Evolutionary conservation across 2,113 vertebrate species (phyloP).

Genomic region (Stictonetta naevosa): DNA sequence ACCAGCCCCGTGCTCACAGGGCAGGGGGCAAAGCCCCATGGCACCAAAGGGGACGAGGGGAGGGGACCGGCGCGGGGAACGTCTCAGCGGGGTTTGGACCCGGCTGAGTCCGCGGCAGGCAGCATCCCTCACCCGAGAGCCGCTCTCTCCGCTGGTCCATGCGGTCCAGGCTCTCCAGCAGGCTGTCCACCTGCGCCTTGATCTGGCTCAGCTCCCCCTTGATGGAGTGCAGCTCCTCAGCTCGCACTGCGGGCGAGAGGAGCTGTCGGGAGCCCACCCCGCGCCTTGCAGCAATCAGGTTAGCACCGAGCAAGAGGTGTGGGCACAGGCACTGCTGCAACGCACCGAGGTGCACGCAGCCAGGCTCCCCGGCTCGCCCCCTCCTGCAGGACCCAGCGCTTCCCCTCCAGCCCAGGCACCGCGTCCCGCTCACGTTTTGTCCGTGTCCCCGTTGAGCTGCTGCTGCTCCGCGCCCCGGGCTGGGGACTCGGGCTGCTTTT

Average conservation of each 20-base stretch:
- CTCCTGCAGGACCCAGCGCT: no score
- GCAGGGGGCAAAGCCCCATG: not conserved
- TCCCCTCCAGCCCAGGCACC: no score
- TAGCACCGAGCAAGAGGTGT: fast-evolving
- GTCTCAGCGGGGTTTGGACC: not conserved
- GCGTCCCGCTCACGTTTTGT: slow-evolving; percentile 55
- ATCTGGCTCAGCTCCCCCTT: slow-evolving; percentile 88
- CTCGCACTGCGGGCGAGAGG: slow-evolving; percentile 70
- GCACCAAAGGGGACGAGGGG: fast-evolving
- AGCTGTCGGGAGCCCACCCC: not conserved
- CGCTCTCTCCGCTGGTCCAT: slow-evolving; percentile 81
- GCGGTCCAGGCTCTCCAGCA: slow-evolving; percentile 86
- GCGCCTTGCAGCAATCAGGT: not conserved
- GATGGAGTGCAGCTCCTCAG: slow-evolving; percentile 87
- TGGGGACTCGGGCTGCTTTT: slow-evolving; percentile 47
- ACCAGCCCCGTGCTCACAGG: not conserved
- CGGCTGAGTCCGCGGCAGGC: not conserved
- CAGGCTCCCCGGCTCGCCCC: no score
- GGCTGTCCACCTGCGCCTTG: slow-evolving; percentile 89
- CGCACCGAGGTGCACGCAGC: fast-evolving
- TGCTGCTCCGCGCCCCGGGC: not conserved
- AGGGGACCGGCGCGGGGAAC: not conserved
- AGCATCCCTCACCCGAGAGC: slow-evolving; percentile 56
- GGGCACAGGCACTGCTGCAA: not conserved
- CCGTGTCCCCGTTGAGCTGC: not conserved